phyloP scores from a whole-genome alignment of 2,797 vertebrate genomes.

The Helostoma temminkii region DNA sequence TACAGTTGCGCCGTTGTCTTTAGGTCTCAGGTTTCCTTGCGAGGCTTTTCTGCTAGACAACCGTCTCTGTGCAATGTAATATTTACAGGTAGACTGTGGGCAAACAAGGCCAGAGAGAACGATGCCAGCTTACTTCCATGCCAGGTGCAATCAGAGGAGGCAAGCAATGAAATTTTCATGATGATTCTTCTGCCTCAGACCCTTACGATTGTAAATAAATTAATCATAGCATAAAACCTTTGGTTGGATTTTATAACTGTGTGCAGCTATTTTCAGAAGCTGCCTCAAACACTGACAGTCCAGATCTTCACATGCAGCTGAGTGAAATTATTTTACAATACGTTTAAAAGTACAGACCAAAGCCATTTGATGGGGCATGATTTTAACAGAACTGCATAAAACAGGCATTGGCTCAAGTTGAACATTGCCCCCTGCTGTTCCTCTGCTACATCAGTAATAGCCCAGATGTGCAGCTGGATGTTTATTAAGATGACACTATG shows the following conservation, averaged over 20 bases:
- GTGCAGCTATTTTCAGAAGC: background rate
- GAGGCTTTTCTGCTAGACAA: slow-evolving; percentile 42
- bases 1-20: slow-evolving; percentile 18
- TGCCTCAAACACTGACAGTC: background rate
- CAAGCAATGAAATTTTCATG: slow-evolving; percentile 1
- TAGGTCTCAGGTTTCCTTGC: slow-evolving; percentile 48
- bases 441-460: slow-evolving; percentile 24
- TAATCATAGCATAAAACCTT: background rate
- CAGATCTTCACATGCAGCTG: background rate
- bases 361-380: background rate
- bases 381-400: background rate
- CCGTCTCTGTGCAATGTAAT: slow-evolving; percentile 48
- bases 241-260: background rate
- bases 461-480: slow-evolving; percentile 44
- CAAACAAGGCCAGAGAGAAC: slow-evolving; percentile 10
- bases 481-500: slow-evolving; percentile 27
- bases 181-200: background rate
- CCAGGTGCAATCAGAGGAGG: slow-evolving; percentile 1
- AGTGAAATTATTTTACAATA: background rate
- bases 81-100: slow-evolving; percentile 43
- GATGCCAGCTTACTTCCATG: slow-evolving; percentile 15
- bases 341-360: background rate
- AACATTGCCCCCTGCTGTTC: slow-evolving; percentile 80
- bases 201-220: slow-evolving; percentile 2
- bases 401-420: slow-evolving; percentile 42